These are phyloP conservation scores for Cyclina sinensis DNA, from an alignment of 1,140 invertebrate genomes.

Conservation along the genomic window DNA sequence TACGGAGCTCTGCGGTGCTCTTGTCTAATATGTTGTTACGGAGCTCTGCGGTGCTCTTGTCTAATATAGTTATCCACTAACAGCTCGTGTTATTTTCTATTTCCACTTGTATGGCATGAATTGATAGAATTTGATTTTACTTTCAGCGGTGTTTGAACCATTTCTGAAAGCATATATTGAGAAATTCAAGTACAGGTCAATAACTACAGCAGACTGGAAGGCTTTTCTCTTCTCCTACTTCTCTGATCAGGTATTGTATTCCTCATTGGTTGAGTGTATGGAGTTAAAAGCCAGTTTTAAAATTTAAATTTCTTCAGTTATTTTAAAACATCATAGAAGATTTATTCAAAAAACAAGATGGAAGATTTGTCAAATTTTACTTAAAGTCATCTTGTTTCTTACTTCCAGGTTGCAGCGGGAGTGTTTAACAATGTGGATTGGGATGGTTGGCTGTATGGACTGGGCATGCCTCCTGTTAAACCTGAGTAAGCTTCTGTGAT, in stretches of 20 bases:
- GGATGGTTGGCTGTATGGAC: constrained; percentile 93
- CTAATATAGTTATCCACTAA: too few relatives aligned
- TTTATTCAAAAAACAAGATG: too few relatives aligned
- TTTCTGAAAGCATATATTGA: constrained; percentile 95
- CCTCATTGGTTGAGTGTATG: too few relatives aligned
- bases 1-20: too few relatives aligned
- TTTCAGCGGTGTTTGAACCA: constrained; percentile 92
- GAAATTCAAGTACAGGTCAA: constrained; percentile 93
- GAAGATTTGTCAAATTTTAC: too few relatives aligned
- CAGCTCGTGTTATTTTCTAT: too few relatives aligned
- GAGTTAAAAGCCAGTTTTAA: too few relatives aligned
- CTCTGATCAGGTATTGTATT: constrained; percentile 88
- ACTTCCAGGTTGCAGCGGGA: constrained; percentile 7
- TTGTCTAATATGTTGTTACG: too few relatives aligned
- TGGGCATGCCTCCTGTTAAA: constrained; percentile 95
- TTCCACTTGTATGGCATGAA: neutral
- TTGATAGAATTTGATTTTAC: constrained; percentile 8
- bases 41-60: too few relatives aligned
- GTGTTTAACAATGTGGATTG: constrained; percentile 91
- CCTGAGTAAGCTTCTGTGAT: constrained; percentile 90
- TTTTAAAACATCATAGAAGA: too few relatives aligned
- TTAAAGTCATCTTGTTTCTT: neutral
- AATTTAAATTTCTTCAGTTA: too few relatives aligned
- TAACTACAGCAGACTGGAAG: constrained; percentile 94
- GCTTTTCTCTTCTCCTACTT: constrained; percentile 93